Evolutionary conservation across 2,797 vertebrate genomes (phyloP), one percentile per base, ranked within the genome.

Genomic region (Acipenser oxyrinchus): DNA sequence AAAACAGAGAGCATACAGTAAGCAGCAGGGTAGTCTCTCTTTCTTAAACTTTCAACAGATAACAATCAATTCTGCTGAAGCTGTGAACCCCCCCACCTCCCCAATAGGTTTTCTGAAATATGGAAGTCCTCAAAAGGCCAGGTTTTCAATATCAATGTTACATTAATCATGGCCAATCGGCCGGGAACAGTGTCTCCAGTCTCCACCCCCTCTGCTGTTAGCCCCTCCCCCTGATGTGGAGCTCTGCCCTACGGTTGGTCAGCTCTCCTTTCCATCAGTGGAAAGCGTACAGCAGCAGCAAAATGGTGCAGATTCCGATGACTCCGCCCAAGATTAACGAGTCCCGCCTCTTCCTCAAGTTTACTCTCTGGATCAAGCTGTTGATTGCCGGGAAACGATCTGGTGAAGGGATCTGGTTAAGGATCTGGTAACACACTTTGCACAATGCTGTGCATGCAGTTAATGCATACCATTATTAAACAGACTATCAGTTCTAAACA

Each of bases 341-440:
- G 84, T 99, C 97, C 18, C 94, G 88, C 51, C 95, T 91, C 75
- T 99, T 99, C 60, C 95, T 89, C 48, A 99, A 87, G 87, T 98
- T 99, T 89, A 99, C 90, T 81, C 94, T 87, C 73, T 99, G 97
- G 79, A 99, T 95, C 77, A 99, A 93, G 80, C 85, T 97, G 87
- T 98, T 99, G 78, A 99, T 96, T 13, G 94, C 91, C 68, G 97
- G 97, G 75, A 99, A 99, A 52, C 93, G 93, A 78, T 99, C 95
- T 97, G 15, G 13, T 37, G 48, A 67, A 62, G 68, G 61, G 64
- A 53, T n/a, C 48, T 12, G 7, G 81, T 86, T 79, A 86, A 84
- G 74, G 74, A 80, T 37, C 23, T 37, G 23, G 23, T 37, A 37
- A 3, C 23, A 23, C 23, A 37, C 23, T 37, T 37, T 4, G 23